Evolutionary conservation across 2,797 vertebrate genomes (phyloP), one percentile per base, ranked within the genome.

Genomic region (Borostomias antarcticus): DNA sequence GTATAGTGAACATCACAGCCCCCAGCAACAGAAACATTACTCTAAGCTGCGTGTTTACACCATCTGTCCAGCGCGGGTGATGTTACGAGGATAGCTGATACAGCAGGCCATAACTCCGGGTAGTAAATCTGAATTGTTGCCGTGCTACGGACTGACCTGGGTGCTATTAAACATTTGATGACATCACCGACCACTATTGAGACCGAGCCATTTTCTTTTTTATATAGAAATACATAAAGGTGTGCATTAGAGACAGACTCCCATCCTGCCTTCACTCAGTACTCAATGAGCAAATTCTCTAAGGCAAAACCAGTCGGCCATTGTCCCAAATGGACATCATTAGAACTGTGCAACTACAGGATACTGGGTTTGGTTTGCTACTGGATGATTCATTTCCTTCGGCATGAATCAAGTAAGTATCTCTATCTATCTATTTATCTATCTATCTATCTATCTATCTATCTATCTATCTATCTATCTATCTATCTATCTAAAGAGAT

Each of bases 111-210:
- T 40, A 40, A 58, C 30, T 58, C 26, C 37, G 9, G 40, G 13
- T 40, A 15, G 33, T 40, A 59, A 59, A 59, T 59, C 57, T 37
- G 10, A 37, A 59, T 37, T 40, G 57, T 59, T 40, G 29, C 57
- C 57, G 33, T 23, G 11, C 25, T 52, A 23, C 2, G 4, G 21
- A 37, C 57, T 23, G 57, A 59, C 57, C 57, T 25, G 57, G 33
- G 57, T 11, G 19, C 33, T 40, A 59, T 59, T 50, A 51, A 47
- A 48, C 19, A 62, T 62, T 29, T 62, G 35, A 59, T 25, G 33
- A 59, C 57, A 53, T 28, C 5, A 29, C 59, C 25, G 4, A 3
- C 11, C 26, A 54, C 33, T 8, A 59, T 13, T 13, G 19, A 11
- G 19, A 40, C 33, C 29, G 8, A 26, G 33, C 11, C 33, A 5